Conservation (phyloP, 2,888 invertebrate genomes). For the Nycteola revayana region DNA sequence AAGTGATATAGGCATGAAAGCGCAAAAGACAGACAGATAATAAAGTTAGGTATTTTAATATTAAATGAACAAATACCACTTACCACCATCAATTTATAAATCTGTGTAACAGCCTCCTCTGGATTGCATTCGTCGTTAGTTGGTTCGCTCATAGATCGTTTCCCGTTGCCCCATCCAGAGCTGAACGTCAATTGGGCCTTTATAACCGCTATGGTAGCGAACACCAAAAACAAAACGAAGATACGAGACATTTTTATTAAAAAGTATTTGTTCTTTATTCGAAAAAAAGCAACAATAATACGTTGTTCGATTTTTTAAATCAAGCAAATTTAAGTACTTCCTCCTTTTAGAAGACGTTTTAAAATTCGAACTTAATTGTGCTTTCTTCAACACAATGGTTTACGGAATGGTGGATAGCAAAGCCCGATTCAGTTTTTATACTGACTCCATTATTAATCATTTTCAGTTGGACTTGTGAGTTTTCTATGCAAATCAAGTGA, state of each 20-base stretch:
- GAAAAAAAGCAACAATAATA: no score
- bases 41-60: no score
- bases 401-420: conserved; percentile 13
- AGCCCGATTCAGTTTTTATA: conserved; percentile 21
- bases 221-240: conserved; percentile 31
- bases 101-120: conserved; percentile 77
- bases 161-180: conserved; percentile 78
- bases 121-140: conserved; percentile 67
- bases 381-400: conserved; percentile 2
- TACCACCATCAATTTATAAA: conserved; percentile 83
- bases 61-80: conserved; percentile 15
- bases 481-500: conserved; percentile 57
- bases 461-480: conserved; percentile 24
- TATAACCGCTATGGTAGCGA: conserved; percentile 36
- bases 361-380: neutral
- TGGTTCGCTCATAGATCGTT: conserved; percentile 47
- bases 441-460: conserved; percentile 1
- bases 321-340: neutral
- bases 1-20: no score
- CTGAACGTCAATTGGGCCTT: conserved; percentile 81
- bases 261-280: neutral
- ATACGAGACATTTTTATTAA: conserved; percentile 46
- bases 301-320: no score
- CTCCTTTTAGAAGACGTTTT: neutral
- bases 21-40: no score